phyloP scores from a whole-genome alignment of 2,888 invertebrate genomes.

The Agapetus fuscipes region DNA sequence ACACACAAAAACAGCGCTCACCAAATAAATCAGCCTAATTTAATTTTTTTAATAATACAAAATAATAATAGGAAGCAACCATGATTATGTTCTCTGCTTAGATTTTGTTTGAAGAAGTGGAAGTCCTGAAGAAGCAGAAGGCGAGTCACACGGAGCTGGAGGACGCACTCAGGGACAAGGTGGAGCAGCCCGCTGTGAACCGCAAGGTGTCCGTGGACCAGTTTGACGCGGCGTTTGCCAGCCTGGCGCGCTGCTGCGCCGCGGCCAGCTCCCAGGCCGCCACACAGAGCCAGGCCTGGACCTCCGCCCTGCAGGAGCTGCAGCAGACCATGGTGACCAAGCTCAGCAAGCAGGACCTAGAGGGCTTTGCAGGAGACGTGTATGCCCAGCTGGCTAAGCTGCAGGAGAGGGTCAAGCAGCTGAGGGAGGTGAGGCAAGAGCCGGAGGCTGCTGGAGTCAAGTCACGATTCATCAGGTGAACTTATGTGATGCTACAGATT shows the following conservation, averaged over 20 bases:
- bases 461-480: conserved; percentile 49
- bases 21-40: too few species aligned
- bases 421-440: conserved; percentile 49
- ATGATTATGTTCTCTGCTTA: too few species aligned
- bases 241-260: conserved; percentile 53
- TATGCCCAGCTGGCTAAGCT: conserved; percentile 48
- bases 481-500: background rate
- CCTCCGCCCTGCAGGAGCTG: too few species aligned
- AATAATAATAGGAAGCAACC: background rate
- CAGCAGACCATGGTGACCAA: conserved; percentile 54
- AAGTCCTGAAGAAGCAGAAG: conserved; percentile 54
- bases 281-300: too few species aligned
- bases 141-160: conserved; percentile 62
- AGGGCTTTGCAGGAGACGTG: conserved; percentile 55
- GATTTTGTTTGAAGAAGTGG: conserved; percentile 55
- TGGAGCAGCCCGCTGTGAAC: too few species aligned
- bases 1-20: too few species aligned
- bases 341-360: conserved; percentile 54
- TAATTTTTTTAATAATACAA: background rate
- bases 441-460: conserved; percentile 67
- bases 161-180: too few species aligned
- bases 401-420: conserved; percentile 51
- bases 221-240: conserved; percentile 59
- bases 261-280: conserved; percentile 51
- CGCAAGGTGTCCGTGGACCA: conserved; percentile 65